Evolutionary conservation across 2,113 vertebrate genomes (phyloP).

Genomic region (Podarcis muralis): DNA sequence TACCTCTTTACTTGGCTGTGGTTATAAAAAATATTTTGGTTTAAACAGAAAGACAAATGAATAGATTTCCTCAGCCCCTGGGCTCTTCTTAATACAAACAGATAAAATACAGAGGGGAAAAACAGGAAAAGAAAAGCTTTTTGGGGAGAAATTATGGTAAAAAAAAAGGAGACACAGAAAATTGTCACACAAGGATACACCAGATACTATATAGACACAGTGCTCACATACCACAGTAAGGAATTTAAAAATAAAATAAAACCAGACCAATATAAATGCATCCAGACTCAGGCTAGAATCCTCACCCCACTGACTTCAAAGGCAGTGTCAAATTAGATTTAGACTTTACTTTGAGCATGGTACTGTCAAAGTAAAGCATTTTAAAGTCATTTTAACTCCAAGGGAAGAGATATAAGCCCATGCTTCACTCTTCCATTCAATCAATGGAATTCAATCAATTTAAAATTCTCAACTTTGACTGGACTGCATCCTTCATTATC

Average conservation of each 20-base stretch:
- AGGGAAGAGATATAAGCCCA: not conserved
- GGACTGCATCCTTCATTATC: not conserved
- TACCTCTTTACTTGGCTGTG: conserved; percentile 23
- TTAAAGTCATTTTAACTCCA: not conserved
- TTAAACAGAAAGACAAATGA: conserved; percentile 26
- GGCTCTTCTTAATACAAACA: not conserved
- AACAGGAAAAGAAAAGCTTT: not conserved
- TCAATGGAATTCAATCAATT: not conserved
- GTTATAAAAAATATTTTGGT: conserved; percentile 10
- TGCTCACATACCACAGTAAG: not conserved
- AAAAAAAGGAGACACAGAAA: not conserved
- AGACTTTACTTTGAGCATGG: not conserved
- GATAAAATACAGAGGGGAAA: not conserved
- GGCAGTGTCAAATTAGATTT: no score
- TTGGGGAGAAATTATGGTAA: conserved; percentile 11
- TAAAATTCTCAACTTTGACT: not conserved
- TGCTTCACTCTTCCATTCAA: not conserved
- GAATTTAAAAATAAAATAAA: not conserved
- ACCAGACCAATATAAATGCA: not conserved
- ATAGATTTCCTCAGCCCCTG: conserved; percentile 1
- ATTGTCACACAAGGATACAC: not conserved
- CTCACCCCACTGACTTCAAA: not conserved
- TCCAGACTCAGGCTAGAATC: not conserved
- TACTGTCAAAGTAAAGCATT: not conserved
- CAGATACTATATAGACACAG: not conserved